phyloP scores from a whole-genome alignment of 2,113 vertebrate species.

The Okapia johnstoni region DNA sequence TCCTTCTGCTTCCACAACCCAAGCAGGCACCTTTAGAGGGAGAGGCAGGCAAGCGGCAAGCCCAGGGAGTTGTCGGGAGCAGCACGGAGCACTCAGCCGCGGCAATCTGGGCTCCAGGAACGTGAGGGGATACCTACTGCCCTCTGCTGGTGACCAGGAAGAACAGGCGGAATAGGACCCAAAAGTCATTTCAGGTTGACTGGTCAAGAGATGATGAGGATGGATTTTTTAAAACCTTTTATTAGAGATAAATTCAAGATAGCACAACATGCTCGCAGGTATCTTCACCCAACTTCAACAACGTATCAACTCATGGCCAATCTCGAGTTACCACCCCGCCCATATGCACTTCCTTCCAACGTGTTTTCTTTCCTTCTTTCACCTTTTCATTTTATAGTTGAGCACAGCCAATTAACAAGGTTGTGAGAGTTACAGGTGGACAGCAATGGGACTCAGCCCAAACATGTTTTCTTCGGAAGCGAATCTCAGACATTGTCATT shows the following conservation, averaged over 20 bases:
- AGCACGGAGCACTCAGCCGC: rapidly evolving
- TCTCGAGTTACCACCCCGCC: neutral
- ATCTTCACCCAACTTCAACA: neutral
- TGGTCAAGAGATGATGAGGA: neutral
- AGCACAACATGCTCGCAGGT: neutral
- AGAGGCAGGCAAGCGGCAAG: neutral
- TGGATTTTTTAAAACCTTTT: neutral
- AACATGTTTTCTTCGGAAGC: neutral
- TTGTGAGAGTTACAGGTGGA: neutral
- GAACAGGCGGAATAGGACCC: neutral
- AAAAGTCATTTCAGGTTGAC: neutral
- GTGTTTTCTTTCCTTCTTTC: neutral
- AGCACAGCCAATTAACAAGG: neutral
- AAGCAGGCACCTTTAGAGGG: neutral
- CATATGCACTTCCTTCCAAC: neutral
- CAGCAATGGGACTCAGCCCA: neutral
- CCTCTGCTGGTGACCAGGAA: slow-evolving; percentile 53
- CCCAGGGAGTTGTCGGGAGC: rapidly evolving
- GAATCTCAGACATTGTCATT: neutral
- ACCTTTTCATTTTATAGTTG: neutral
- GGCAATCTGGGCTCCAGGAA: neutral
- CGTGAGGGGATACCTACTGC: neutral
- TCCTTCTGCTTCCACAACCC: neutral
- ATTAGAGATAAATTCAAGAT: neutral
- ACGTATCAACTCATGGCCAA: neutral